phyloP scores from a whole-genome alignment of 2,888 invertebrate species.

The Stratiomys singularior region DNA sequence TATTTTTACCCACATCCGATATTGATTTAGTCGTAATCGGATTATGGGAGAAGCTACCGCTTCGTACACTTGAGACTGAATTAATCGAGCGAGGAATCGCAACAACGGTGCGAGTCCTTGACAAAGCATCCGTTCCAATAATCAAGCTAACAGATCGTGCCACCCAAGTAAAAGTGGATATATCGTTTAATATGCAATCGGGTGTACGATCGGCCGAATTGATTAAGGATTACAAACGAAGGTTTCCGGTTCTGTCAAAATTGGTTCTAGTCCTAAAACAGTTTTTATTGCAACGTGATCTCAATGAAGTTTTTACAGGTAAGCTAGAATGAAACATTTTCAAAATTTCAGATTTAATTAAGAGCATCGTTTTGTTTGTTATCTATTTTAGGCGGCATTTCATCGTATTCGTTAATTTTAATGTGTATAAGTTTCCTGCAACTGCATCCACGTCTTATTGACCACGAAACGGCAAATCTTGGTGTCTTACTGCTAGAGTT shows the following conservation, averaged over 20 bases:
- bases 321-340: background rate
- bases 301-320: constrained; percentile 98
- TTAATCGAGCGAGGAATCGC: constrained; percentile 90
- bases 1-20: constrained; percentile 96
- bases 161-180: constrained; percentile 90
- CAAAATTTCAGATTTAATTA: no score
- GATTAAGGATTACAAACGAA: constrained; percentile 88
- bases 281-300: constrained; percentile 95
- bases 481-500: constrained; percentile 96
- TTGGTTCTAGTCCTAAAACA: constrained; percentile 98
- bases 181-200: constrained; percentile 99
- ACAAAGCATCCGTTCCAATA: constrained; percentile 98
- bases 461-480: constrained; percentile 78
- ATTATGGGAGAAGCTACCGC: constrained; percentile 90
- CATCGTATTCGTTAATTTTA: constrained; percentile 97
- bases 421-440: constrained; percentile 98
- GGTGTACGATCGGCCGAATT: constrained; percentile 97
- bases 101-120: constrained; percentile 93
- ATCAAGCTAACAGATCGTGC: constrained; percentile 93
- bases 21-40: constrained; percentile 78
- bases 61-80: constrained; percentile 91
- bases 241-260: constrained; percentile 91
- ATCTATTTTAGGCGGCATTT: constrained; percentile 81
- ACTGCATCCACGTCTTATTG: constrained; percentile 87
- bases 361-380: no score